Evolutionary conservation across 2,113 vertebrate genomes (phyloP), one percentile per base, ranked within the genome.

Genomic region (Vulpes vulpes): DNA sequence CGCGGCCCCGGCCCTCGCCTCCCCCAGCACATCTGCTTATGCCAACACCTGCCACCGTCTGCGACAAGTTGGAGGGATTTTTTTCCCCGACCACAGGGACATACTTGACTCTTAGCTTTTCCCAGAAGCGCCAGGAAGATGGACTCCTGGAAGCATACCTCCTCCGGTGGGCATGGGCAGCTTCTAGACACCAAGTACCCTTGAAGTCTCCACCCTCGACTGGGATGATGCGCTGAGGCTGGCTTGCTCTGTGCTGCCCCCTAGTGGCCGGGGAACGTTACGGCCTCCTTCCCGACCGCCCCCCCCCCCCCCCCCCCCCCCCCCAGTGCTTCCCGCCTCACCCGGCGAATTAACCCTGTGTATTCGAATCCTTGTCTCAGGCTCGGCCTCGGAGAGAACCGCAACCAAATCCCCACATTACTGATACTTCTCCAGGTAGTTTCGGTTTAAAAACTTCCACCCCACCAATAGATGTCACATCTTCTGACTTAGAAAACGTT

Each of bases 291-390:
- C 19, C 11, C 6, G 0, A 1, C 49, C 82, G 2, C 0, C 35
- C 11, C 67, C 25, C 17, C 20, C 35, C 4, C 2, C 2, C 1
- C 8, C 22, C 5, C 15, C 2, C 1, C 8, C 22, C 7, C 15
- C 4, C 11, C 25, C 30, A 23, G 43, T 30, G 1, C 82, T 89
- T 65, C 38, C 19, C 35, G 60, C 12, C 53, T 67, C 9, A 11
- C 8, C 49, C 69, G 11, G n/a, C 25, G 60, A 11, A 8, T 38
- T 79, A 78, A 55, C 53, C 27, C 7, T 51, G n/a, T 38, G 14
- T 16, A 9, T 5, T 57, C 30, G 94, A 83, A 88, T 62, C 62
- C 9, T 88, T 73, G 14, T 80, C 55, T 80, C 30, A 64, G 51
- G 53, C 10, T 49, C 65, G 91, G 23, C 35, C 74, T 65, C 71